Evolutionary conservation across 2,113 vertebrate genomes (phyloP).

Genomic region (Trematocara zebra): DNA sequence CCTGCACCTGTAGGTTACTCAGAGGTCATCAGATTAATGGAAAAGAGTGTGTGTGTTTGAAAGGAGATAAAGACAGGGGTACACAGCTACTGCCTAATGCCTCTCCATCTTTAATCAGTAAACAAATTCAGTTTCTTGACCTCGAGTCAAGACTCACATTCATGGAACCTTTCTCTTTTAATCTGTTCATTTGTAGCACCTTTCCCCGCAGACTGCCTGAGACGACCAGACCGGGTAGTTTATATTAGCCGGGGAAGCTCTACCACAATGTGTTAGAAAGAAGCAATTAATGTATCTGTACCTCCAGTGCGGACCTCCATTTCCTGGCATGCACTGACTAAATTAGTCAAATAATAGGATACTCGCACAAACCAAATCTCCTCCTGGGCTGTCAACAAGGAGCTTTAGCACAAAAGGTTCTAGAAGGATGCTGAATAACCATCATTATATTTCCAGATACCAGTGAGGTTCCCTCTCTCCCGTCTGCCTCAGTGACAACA

Average conservation of each 20-base stretch:
- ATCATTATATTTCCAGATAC: background rate
- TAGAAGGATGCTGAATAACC: background rate
- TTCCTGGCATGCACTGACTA: slow-evolving; percentile 14
- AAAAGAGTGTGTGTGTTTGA: background rate
- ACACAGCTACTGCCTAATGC: background rate
- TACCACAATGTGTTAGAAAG: slow-evolving; percentile 36
- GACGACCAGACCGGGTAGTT: background rate
- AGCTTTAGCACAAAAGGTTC: background rate
- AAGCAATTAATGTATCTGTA: slow-evolving; percentile 30
- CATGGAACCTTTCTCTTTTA: background rate
- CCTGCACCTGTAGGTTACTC: background rate
- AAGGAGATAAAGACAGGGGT: background rate
- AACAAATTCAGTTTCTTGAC: background rate
- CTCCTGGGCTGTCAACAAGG: background rate
- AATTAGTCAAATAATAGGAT: slow-evolving; percentile 25
- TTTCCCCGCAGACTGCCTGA: background rate
- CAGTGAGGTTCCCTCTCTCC: background rate
- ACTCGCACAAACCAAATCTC: background rate
- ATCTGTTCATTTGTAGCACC: background rate
- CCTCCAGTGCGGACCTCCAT: slow-evolving; percentile 36
- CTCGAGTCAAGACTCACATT: background rate
- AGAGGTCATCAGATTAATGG: background rate
- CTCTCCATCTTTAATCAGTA: background rate
- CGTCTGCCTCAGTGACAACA: background rate
- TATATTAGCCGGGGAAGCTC: background rate